Evolutionary conservation across 2,797 vertebrate genomes (phyloP).

Genomic region (Spinus olivaceus): DNA sequence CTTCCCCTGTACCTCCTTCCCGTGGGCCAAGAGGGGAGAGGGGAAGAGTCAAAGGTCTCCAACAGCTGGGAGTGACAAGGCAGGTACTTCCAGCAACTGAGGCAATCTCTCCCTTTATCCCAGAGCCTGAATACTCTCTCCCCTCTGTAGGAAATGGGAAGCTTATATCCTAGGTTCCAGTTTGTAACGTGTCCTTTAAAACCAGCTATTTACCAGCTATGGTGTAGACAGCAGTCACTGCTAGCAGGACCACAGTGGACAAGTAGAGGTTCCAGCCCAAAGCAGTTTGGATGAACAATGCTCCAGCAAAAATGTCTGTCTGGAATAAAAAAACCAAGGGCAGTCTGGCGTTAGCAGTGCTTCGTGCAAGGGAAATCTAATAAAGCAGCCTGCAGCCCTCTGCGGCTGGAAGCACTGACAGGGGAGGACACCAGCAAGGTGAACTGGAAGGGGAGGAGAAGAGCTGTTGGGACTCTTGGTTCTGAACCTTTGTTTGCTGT

Average conservation of each 20-base stretch:
- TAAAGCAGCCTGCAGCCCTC: slow-evolving; percentile 15
- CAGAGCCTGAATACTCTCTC: not conserved
- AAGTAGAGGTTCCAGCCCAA: slow-evolving; percentile 93
- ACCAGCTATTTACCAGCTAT: slow-evolving; percentile 82
- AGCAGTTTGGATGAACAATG: slow-evolving; percentile 85
- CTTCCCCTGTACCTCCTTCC: not conserved
- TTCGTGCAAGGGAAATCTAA: slow-evolving; percentile 22
- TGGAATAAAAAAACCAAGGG: slow-evolving; percentile 56
- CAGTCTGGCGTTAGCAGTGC: not conserved
- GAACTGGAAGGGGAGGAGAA: not conserved
- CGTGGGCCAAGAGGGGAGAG: not conserved
- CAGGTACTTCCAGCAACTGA: not conserved
- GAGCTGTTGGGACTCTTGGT: not conserved
- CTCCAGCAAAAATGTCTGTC: slow-evolving; percentile 92
- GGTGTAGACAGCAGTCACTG: slow-evolving; percentile 90
- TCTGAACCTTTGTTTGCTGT: not conserved
- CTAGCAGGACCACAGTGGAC: slow-evolving; percentile 84
- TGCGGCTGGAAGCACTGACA: not conserved
- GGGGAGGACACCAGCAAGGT: slow-evolving; percentile 1
- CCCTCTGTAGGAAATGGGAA: not conserved
- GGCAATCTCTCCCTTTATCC: not conserved
- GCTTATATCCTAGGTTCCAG: not conserved
- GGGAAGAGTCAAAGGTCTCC: not conserved
- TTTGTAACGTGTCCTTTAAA: not conserved
- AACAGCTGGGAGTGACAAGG: not conserved